These are phyloP conservation scores for Lepidocyrtoides sp. DNA, from an alignment of 2,888 invertebrate genomes.

Conservation along the genomic window DNA sequence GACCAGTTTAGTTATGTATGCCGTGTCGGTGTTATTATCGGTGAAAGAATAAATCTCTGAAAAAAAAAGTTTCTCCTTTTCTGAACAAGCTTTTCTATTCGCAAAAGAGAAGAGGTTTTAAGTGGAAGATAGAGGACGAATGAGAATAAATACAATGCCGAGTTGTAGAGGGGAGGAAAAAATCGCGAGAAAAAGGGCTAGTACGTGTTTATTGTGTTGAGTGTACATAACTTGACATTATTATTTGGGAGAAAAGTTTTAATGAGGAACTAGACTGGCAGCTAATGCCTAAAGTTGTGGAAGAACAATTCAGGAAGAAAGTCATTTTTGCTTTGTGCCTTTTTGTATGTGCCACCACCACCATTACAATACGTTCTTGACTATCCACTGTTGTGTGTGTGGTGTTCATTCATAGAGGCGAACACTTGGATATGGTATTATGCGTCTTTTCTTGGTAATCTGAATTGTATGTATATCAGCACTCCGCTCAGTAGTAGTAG, in stretches of 20 bases:
- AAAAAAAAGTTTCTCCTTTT: background rate
- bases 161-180: background rate
- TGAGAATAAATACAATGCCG: background rate
- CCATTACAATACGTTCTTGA: constrained; percentile 5
- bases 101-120: background rate
- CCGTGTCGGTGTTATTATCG: constrained; percentile 31
- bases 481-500: too few species aligned
- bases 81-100: background rate
- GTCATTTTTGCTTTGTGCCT: constrained; percentile 22
- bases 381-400: constrained; percentile 20
- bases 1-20: constrained; percentile 4
- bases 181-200: background rate
- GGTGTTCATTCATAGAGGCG: background rate
- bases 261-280: constrained; percentile 62
- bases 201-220: constrained; percentile 54
- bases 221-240: constrained; percentile 47
- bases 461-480: constrained; percentile 13
- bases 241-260: constrained; percentile 63
- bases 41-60: constrained; percentile 11
- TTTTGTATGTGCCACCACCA: background rate
- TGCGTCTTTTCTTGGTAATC: constrained; percentile 4
- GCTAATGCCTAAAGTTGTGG: constrained; percentile 68
- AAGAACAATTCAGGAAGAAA: constrained; percentile 62
- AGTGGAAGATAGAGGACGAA: background rate
- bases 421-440: background rate